Conservation (phyloP, 2,888 invertebrate species). For the Colostygia pectinataria region DNA sequence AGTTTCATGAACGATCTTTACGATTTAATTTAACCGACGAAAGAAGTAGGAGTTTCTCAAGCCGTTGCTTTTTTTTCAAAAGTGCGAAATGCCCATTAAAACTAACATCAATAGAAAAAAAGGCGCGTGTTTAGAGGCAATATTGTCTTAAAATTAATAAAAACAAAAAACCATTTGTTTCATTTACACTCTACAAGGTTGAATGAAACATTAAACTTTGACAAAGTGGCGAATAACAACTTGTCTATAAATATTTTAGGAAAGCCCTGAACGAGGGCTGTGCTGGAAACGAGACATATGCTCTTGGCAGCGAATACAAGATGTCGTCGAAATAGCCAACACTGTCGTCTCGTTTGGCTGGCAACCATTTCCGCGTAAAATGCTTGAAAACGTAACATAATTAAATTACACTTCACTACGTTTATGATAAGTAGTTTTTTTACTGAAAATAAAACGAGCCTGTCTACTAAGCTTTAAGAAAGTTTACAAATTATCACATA, state of each 20-base stretch:
- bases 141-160: background rate
- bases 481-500: too few relatives aligned
- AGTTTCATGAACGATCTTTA: conserved; percentile 24
- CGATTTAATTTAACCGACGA: too few relatives aligned
- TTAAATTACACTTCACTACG: too few relatives aligned
- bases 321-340: conserved; percentile 67
- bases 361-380: conserved; percentile 59
- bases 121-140: too few relatives aligned
- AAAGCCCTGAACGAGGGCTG: conserved; percentile 57
- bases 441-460: background rate
- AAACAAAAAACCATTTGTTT: background rate
- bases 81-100: too few relatives aligned
- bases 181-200: background rate
- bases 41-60: too few relatives aligned
- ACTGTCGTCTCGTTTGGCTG: conserved; percentile 63
- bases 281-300: conserved; percentile 41
- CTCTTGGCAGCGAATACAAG: conserved; percentile 57
- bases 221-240: conserved; percentile 12
- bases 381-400: conserved; percentile 27
- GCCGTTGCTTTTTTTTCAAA: too few relatives aligned
- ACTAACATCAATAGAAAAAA: too few relatives aligned
- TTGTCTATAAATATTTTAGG: conserved; percentile 49
- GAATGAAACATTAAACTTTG: background rate
- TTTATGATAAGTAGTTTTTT: background rate
- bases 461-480: too few relatives aligned